Evolutionary conservation across 2,113 vertebrate genomes (phyloP).

Genomic region (Edolisoma coerulescens): DNA sequence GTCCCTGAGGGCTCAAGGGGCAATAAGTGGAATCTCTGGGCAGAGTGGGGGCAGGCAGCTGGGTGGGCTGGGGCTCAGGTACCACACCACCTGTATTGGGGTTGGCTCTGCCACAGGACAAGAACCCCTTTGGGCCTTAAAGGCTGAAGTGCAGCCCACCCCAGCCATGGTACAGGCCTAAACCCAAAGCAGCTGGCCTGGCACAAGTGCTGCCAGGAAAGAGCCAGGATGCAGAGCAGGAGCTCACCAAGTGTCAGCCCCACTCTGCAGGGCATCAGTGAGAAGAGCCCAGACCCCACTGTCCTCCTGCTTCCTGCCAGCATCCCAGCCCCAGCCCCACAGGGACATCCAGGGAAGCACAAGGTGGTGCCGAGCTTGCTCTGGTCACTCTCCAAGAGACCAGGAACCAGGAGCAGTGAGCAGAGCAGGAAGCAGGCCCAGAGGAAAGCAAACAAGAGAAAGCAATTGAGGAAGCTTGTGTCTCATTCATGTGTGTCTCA

Average conservation of each 20-base stretch:
- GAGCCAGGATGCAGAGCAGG: neutral
- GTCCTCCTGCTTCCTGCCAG: neutral
- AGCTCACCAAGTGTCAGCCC: neutral
- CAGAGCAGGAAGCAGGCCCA: neutral
- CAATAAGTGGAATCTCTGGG: neutral
- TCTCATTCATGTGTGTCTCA: neutral
- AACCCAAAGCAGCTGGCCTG: neutral
- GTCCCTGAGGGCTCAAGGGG: neutral
- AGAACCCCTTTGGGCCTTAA: neutral
- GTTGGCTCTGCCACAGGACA: neutral
- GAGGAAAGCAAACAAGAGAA: slow-evolving; percentile 41
- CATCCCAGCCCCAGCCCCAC: neutral
- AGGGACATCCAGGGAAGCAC: neutral
- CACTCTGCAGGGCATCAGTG: neutral
- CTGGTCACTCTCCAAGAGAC: neutral
- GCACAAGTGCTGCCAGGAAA: neutral
- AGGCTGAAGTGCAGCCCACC: neutral
- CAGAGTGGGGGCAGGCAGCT: neutral
- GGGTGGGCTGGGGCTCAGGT: neutral
- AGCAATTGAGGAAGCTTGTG: slow-evolving; percentile 36
- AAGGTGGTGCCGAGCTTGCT: neutral
- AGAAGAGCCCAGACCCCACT: neutral
- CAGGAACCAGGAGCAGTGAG: neutral
- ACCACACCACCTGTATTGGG: fast-evolving
- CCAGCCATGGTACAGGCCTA: neutral